Evolutionary conservation across 2,113 vertebrate species (phyloP).

Genomic region (Aegypius monachus): DNA sequence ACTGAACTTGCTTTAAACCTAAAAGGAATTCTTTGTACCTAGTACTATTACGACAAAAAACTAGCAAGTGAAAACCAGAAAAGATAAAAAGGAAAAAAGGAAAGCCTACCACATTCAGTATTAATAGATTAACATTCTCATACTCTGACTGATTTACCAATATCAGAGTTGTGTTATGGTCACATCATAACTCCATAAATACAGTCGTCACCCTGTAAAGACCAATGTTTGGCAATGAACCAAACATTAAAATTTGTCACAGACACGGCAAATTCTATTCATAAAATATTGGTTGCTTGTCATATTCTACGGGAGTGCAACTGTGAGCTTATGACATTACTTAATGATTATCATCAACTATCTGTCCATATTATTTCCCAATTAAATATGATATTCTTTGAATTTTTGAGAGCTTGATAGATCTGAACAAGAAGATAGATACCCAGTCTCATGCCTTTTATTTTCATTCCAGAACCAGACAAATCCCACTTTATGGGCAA

Average conservation of each 20-base stretch:
- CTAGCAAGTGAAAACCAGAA: not conserved
- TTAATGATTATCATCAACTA: not conserved
- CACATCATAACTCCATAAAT: not conserved
- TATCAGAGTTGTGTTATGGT: not conserved
- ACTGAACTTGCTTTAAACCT: not conserved
- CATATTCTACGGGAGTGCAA: not conserved
- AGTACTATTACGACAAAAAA: not conserved
- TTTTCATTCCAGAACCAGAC: not conserved
- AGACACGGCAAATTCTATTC: not conserved
- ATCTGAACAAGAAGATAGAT: not conserved
- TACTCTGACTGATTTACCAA: not conserved
- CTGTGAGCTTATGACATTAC: not conserved
- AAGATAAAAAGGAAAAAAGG: not conserved
- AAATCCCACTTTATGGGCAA: not conserved
- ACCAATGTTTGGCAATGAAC: not conserved
- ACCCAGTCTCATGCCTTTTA: rapidly evolving
- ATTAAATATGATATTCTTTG: not conserved
- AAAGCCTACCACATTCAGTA: not conserved
- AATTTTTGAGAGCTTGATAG: not conserved
- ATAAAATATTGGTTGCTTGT: not conserved
- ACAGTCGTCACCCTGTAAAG: not conserved
- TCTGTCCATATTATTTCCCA: not conserved
- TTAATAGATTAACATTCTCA: not conserved
- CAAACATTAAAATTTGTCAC: not conserved
- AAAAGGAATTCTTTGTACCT: not conserved